Percentiles rank a stretch among this genome's conserved stretches.
phyloP scores from a whole-genome alignment of 23 tunicate genomes.

The Halocynthia roretzi region DNA sequence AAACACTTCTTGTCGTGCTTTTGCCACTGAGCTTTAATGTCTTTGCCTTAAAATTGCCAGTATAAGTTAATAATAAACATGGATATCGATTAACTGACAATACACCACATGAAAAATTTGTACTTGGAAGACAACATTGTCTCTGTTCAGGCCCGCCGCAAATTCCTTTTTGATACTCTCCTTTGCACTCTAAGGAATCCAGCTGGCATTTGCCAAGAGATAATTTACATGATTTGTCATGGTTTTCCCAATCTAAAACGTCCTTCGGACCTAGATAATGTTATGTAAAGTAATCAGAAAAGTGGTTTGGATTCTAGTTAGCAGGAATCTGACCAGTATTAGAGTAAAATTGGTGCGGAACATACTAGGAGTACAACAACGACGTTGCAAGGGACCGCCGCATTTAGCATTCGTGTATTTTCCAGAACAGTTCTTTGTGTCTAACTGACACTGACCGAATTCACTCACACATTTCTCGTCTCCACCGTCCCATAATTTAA shows the following conservation, averaged over 20 bases:
- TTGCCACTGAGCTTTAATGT: constrained; percentile 22
- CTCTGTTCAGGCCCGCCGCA: constrained; percentile 41
- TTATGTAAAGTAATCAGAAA: background rate
- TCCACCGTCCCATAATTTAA: background rate
- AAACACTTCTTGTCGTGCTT: constrained; percentile 24
- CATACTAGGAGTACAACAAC: constrained; percentile 40
- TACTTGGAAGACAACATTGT: constrained; percentile 46
- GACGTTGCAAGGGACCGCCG: constrained; percentile 31
- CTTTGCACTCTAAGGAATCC: constrained; percentile 15
- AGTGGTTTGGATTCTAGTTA: background rate
- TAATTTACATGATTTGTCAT: constrained; percentile 18
- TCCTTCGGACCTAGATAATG: background rate
- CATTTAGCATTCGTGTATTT: constrained; percentile 12
- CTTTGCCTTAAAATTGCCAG: constrained; percentile 7
- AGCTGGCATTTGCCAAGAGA: constrained; percentile 30
- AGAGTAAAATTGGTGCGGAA: background rate
- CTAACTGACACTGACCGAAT: constrained; percentile 28
- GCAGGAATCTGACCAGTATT: background rate
- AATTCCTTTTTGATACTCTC: constrained; percentile 25
- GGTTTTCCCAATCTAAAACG: background rate
- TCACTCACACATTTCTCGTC: constrained; percentile 22
- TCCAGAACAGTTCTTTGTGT: constrained; percentile 26
- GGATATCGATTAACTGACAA: background rate
- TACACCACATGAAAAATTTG: background rate
- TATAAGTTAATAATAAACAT: background rate